A percentile compares a stretch with the other conserved stretches of the same genome.
Conservation (phyloP, 92 coral and sea anemone genomes). For the Anthopleura xanthogrammica region DNA sequence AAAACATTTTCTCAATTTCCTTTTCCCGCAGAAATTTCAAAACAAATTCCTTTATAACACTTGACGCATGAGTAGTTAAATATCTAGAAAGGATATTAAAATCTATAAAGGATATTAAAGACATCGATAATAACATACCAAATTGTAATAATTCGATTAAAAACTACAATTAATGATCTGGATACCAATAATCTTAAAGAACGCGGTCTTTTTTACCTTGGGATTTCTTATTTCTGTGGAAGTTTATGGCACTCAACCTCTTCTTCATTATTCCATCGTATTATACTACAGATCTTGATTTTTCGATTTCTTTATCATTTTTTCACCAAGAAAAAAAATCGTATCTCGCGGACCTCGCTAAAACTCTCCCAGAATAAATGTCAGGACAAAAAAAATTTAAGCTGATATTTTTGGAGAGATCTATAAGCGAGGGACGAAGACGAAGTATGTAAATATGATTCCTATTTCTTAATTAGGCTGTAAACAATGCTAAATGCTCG, state of each 20-base stretch:
- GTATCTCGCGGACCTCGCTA: background rate
- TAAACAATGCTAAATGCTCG: background rate
- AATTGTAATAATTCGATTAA: no score
- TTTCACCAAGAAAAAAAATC: background rate
- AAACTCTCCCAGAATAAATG: background rate
- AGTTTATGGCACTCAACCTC: constrained; percentile 18
- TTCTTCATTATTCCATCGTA: constrained; percentile 21
- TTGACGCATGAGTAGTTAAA: background rate
- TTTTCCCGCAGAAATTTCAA: background rate
- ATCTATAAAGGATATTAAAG: background rate
- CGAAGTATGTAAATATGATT: background rate
- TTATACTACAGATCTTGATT: background rate
- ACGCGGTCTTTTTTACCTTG: constrained; percentile 15
- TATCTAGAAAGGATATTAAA: background rate
- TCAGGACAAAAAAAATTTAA: background rate
- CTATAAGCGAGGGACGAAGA: background rate
- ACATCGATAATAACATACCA: background rate
- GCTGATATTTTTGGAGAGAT: no score
- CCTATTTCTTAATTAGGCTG: background rate
- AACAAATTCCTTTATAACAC: background rate
- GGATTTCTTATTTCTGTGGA: constrained; percentile 11
- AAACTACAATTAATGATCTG: no score
- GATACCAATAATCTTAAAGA: no score
- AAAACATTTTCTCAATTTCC: no score
- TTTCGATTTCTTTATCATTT: background rate